These are phyloP conservation scores for Timandra comae DNA, from an alignment of 2,888 invertebrate species.

Conservation along the genomic window DNA sequence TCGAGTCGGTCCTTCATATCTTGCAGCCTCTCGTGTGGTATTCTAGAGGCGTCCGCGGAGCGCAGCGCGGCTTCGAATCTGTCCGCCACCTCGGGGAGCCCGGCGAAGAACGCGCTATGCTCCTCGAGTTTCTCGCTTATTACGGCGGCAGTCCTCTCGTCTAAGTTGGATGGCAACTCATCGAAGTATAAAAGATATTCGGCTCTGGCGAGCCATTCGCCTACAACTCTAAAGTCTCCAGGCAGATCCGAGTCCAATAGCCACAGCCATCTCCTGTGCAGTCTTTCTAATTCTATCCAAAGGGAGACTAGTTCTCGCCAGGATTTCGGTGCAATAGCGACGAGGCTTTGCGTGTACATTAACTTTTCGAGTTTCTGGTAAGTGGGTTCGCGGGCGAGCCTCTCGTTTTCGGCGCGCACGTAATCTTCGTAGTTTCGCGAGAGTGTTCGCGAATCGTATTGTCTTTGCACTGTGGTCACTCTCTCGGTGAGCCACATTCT, in stretches of 20 bases:
- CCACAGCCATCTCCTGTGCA: conserved; percentile 93
- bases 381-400: conserved; percentile 81
- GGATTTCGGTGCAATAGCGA: conserved; percentile 88
- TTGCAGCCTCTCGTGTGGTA: conserved; percentile 87
- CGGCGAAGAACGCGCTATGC: conserved; percentile 92
- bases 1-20: conserved; percentile 88
- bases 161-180: conserved; percentile 88
- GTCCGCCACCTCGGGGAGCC: conserved; percentile 85
- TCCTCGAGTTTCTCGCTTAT: conserved; percentile 93
- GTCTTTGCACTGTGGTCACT: conserved; percentile 84
- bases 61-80: conserved; percentile 86
- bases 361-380: conserved; percentile 88
- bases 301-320: conserved; percentile 88
- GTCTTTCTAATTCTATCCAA: conserved; percentile 87
- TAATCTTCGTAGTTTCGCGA: conserved; percentile 90
- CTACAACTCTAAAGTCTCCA: conserved; percentile 89
- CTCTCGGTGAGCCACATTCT: conserved; percentile 89
- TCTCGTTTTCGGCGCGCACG: conserved; percentile 84
- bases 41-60: conserved; percentile 81
- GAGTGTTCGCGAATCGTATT: conserved; percentile 84
- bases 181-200: conserved; percentile 88
- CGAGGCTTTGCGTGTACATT: conserved; percentile 87
- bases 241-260: conserved; percentile 90
- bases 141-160: conserved; percentile 91
- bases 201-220: conserved; percentile 93